These are phyloP conservation scores for Epistrophella euchroma DNA, from an alignment of 2,888 invertebrate species.

Conservation along the genomic window DNA sequence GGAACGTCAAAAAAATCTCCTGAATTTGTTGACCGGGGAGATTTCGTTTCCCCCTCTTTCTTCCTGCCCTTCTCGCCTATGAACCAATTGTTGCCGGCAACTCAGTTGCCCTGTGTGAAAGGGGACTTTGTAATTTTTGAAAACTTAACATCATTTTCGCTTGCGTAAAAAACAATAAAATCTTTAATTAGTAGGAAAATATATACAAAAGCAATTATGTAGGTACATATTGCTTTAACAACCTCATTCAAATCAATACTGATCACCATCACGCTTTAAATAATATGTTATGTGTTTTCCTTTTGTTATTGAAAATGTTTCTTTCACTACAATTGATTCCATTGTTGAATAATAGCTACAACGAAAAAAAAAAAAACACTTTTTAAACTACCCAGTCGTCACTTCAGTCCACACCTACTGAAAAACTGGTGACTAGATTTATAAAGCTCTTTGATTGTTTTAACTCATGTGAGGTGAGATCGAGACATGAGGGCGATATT, in stretches of 20 bases:
- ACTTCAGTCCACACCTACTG: background rate
- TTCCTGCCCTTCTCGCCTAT: too few species aligned
- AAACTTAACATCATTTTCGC: background rate
- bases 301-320: background rate
- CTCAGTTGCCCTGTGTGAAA: too few species aligned
- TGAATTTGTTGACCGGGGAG: too few species aligned
- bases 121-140: background rate
- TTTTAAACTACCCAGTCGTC: too few species aligned
- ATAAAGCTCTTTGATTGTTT: slow-evolving; percentile 42
- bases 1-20: too few species aligned
- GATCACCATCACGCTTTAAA: slow-evolving; percentile 32
- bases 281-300: slow-evolving; percentile 24
- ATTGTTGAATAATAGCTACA: slow-evolving; percentile 66
- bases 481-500: slow-evolving; percentile 17
- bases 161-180: background rate
- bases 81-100: too few species aligned
- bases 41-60: too few species aligned
- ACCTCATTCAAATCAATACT: slow-evolving; percentile 42
- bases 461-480: slow-evolving; percentile 5
- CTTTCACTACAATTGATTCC: slow-evolving; percentile 50
- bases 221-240: slow-evolving; percentile 9
- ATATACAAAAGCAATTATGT: background rate
- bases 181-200: background rate
- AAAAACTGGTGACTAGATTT: slow-evolving; percentile 4
- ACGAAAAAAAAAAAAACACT: background rate